These are phyloP conservation scores for Scaptomyza graminum DNA, from an alignment of 1,140 invertebrate genomes.

Conservation along the genomic window DNA sequence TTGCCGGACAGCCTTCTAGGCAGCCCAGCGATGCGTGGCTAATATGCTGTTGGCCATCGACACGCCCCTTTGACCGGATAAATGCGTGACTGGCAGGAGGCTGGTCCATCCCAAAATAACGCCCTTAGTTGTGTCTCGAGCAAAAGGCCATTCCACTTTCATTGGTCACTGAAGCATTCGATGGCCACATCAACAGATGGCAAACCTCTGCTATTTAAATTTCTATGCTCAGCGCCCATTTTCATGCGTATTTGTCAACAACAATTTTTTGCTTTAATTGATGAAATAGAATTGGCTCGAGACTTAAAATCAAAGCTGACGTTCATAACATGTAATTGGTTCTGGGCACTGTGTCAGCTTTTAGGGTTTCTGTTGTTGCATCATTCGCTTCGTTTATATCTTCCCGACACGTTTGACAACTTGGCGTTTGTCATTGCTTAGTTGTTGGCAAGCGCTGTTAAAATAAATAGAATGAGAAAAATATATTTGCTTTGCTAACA, in stretches of 20 bases:
- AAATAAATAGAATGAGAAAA: conserved; percentile 1
- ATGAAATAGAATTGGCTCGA: background rate
- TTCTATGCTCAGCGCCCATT: conserved; percentile 52
- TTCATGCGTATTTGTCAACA: conserved; percentile 74
- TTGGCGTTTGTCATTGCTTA: conserved; percentile 35
- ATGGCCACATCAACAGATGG: conserved; percentile 74
- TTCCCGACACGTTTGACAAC: conserved; percentile 36
- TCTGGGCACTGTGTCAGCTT: background rate
- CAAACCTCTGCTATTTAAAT: conserved; percentile 68
- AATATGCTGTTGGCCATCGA: conserved; percentile 63
- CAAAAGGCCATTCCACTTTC: conserved; percentile 41
- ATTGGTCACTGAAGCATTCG: conserved; percentile 67
- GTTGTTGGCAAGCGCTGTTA: conserved; percentile 25
- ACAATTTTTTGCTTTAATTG: conserved; percentile 48
- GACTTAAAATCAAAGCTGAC: conserved; percentile 21
- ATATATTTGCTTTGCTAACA: conserved; percentile 22
- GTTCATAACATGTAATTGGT: conserved; percentile 39
- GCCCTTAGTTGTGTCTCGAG: background rate
- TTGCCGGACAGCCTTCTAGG: conserved; percentile 35
- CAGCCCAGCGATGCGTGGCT: conserved; percentile 68
- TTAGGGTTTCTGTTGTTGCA: conserved; percentile 15
- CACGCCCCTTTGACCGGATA: conserved; percentile 67
- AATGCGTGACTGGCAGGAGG: conserved; percentile 40
- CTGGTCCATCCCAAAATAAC: conserved; percentile 9
- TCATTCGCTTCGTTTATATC: background rate